Evolutionary conservation across 2,113 vertebrate species (phyloP).

Genomic region (Holacanthus passer): DNA sequence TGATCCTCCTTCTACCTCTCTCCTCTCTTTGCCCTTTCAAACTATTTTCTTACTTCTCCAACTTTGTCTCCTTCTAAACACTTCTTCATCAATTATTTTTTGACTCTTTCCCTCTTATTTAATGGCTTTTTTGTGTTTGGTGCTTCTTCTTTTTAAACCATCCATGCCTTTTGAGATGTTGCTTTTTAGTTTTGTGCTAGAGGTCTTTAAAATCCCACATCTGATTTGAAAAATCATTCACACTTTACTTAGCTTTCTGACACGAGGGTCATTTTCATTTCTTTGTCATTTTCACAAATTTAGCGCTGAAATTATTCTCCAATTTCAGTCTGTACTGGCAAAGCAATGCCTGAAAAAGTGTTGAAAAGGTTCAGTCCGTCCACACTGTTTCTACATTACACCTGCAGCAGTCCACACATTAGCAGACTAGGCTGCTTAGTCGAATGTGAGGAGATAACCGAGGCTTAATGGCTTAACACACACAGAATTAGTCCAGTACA

Average conservation of each 20-base stretch:
- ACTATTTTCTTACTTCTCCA: background rate
- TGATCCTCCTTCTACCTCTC: background rate
- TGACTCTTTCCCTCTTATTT: background rate
- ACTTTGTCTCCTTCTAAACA: background rate
- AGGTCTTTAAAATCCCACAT: background rate
- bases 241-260: background rate
- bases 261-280: slow-evolving; percentile 22
- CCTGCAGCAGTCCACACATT: slow-evolving; percentile 35
- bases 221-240: background rate
- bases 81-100: background rate
- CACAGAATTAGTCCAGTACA: slow-evolving; percentile 64
- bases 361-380: background rate
- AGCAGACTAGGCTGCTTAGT: slow-evolving; percentile 65
- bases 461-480: slow-evolving; percentile 71
- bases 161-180: too few relatives aligned
- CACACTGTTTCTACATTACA: background rate
- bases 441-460: slow-evolving; percentile 68
- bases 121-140: background rate
- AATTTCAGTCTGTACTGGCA: background rate
- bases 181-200: background rate
- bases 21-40: slow-evolving; percentile 15
- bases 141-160: background rate
- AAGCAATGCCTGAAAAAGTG: background rate
- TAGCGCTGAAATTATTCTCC: background rate
- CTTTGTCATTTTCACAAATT: background rate